Base-by-base conservation (phyloP, 2,797 vertebrate species). In the Gobio occitaniae region DNA sequence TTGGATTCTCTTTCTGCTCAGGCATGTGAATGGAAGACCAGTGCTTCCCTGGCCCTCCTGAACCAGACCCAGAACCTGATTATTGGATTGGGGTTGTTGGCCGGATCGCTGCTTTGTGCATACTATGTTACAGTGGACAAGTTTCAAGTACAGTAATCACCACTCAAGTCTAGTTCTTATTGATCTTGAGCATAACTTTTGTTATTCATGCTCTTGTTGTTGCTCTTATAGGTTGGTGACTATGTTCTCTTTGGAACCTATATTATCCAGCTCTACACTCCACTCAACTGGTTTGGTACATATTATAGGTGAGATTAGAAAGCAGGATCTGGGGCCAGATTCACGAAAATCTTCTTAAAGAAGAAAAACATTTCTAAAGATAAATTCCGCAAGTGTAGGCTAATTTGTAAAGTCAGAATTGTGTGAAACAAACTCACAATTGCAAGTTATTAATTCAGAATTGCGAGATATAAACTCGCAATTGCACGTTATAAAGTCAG, bases 221-320 rank as follows among this genome's bases (percentile, higher is more conserved):
- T 87, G 48, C 48, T 61, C 12, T 80, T 2, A 41, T 83, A 99
- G 98, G 96, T 99, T 1, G 98, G 98, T n/a, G 98, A 99, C 90
- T 99, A 95, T 84, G 97, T 99, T 78, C 96, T 99, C 1, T 99
- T 99, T 25, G 96, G 97, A 54, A 98, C 97, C 12, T 99, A 99
- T 82, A 99, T 99, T 90, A 97, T 98, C 90, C 97, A 99, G 83
- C 94, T 99, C 38, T 99, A 99, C 91, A 97, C 96, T 0, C 97
- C 98, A 0, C 97, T 99, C 86, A 98, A 98, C 95, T 99, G 98
- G 97, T 99, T 99, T 5, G 98, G 98, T 9, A 99, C 97, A 76
- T 99, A 99, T 90, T 99, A 99, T 93, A 98, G 98, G 97, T 99
- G 89, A 94, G 6, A 10, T 66, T 36, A 36, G 25, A 48, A n/a